Evolutionary conservation across 2,113 vertebrate genomes (phyloP).

Genomic region (Pycnonotus jocosus): DNA sequence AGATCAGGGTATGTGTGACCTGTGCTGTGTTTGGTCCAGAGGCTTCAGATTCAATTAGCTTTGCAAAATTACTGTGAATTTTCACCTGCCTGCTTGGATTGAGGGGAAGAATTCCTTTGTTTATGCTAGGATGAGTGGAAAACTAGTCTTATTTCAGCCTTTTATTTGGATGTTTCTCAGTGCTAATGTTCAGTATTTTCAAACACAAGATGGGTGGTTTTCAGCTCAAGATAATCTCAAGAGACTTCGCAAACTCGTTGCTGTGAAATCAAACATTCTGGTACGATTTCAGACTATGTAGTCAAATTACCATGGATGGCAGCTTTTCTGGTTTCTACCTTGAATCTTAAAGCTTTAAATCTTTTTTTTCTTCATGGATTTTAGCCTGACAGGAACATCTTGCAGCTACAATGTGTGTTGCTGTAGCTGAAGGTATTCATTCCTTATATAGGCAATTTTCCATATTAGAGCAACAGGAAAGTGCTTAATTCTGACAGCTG

Average conservation of each 20-base stretch:
- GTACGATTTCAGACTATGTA: rapidly evolving
- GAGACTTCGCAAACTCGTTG: background rate
- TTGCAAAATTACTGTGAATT: background rate
- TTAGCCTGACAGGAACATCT: background rate
- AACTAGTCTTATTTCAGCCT: background rate
- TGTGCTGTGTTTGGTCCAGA: background rate
- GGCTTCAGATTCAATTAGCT: background rate
- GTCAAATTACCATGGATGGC: background rate
- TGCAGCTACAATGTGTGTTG: background rate
- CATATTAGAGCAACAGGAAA: background rate
- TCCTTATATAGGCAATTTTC: background rate
- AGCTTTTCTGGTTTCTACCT: background rate
- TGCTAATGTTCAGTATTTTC: background rate
- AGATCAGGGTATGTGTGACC: background rate
- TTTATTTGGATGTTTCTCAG: background rate
- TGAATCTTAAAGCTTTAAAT: background rate
- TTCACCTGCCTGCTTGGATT: background rate
- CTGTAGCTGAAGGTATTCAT: background rate
- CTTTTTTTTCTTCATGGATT: background rate
- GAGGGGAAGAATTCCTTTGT: background rate
- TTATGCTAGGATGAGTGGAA: background rate
- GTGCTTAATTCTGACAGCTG: background rate
- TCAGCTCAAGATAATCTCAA: background rate
- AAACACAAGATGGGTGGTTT: background rate
- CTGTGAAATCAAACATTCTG: background rate